Percentiles rank a stretch among this genome's conserved stretches.
phyloP scores from a whole-genome alignment of 1,140 invertebrate species.

The Ceratosolen solmsi region DNA sequence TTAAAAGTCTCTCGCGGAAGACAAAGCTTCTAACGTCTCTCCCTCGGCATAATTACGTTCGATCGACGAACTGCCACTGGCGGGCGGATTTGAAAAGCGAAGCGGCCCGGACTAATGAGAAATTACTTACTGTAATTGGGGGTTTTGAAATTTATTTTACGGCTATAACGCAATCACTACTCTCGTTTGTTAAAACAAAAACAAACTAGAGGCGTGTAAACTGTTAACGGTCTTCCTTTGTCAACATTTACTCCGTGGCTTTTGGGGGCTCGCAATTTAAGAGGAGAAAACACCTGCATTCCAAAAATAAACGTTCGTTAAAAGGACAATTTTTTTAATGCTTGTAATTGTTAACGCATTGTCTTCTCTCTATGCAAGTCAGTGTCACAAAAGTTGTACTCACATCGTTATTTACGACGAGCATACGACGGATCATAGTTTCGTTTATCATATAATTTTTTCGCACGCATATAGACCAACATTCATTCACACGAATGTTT shows the following conservation, averaged over 20 bases:
- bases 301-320: background rate
- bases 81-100: slow-evolving; percentile 38
- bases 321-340: background rate
- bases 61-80: slow-evolving; percentile 59
- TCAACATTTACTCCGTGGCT: background rate
- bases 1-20: slow-evolving; percentile 57
- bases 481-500: no score
- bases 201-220: background rate
- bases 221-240: background rate
- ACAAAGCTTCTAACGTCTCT: slow-evolving; percentile 55
- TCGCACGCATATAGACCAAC: no score
- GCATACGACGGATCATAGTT: no score
- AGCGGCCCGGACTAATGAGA: slow-evolving; percentile 59
- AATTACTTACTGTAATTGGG: slow-evolving; percentile 41
- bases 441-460: no score
- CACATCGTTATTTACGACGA: no score
- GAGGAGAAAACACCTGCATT: background rate
- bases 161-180: background rate
- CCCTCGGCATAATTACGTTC: slow-evolving; percentile 60
- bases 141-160: slow-evolving; percentile 45
- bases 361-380: no score
- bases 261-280: background rate
- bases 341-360: background rate
- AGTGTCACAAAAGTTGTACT: no score
- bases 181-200: background rate